phyloP scores from a whole-genome alignment of 2,888 invertebrate species.

The Acanthococcus lagerstroemiae region DNA sequence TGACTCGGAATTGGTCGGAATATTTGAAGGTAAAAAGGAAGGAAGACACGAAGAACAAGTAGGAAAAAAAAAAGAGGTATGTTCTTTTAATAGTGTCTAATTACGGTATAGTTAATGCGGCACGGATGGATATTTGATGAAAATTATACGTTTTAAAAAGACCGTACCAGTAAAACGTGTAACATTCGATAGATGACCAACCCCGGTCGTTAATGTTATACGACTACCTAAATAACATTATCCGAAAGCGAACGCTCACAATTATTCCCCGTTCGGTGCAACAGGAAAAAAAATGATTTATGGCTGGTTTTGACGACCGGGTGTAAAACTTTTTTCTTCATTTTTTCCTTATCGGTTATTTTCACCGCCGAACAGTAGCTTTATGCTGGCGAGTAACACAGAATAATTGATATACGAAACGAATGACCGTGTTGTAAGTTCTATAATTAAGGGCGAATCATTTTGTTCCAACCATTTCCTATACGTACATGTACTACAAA shows the following conservation, averaged over 20 bases:
- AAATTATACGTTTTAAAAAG: constrained; percentile 29
- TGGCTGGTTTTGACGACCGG: constrained; percentile 9
- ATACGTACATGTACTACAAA: too few relatives aligned
- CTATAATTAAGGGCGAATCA: too few relatives aligned
- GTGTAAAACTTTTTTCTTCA: constrained; percentile 2
- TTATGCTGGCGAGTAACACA: too few relatives aligned
- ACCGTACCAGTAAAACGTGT: constrained; percentile 24
- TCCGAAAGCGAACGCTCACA: constrained; percentile 28
- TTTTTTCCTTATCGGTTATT: neutral
- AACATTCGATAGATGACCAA: constrained; percentile 28
- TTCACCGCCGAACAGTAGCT: neutral
- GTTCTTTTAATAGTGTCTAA: constrained; percentile 19
- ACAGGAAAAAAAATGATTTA: constrained; percentile 24
- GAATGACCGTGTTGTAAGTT: too few relatives aligned
- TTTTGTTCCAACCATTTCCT: too few relatives aligned
- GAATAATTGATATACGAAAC: too few relatives aligned
- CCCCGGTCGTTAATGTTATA: constrained; percentile 29
- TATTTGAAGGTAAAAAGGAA: neutral
- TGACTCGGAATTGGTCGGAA: neutral
- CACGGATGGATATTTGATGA: constrained; percentile 27
- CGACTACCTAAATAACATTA: constrained; percentile 22
- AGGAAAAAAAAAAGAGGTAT: neutral
- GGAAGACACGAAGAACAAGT: neutral
- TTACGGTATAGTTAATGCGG: constrained; percentile 16
- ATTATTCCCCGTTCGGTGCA: constrained; percentile 20